Base-by-base conservation (phyloP, 2,113 vertebrate genomes). In the Synchiropus splendidus region DNA sequence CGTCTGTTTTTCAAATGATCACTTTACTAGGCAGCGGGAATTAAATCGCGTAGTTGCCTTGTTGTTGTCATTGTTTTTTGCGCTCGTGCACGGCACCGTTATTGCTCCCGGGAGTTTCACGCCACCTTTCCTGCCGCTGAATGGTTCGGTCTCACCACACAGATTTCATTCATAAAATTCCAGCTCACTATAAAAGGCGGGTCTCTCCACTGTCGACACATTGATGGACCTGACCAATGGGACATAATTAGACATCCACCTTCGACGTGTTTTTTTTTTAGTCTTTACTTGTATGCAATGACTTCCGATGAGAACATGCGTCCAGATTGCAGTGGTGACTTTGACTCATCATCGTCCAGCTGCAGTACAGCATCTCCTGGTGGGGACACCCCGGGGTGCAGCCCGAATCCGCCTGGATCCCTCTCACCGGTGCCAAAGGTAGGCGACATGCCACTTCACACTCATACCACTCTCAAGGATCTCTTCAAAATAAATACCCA, bases 341-440 rank as follows among this genome's bases (percentile, higher is more conserved):
- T 88, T 70, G 91, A 92, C 65, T 84, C 87, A 1, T 88, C 89
- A 35, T 84, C 87, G 1, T 88, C 89, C 32, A 94, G 90, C 49
- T 89, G 90, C 79, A 90, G 92, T 78, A 90, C 89, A 74, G 88
- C 89, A 75, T 88, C 89, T 74, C 89, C 88, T 40, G 88, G 84
- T 18, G 90, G 88, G 73, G 90, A 92, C 77, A 92, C 68, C 56
- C 87, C 89, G 39, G 85, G 85, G 37, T 88, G 91, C 79, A 90
- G 86, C 62, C 87, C 86, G 42, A 89, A 83, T 31, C 88, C 88
- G 38, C 58, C 78, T 67, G 88, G 88, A 53, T 89, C 88, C 35
- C 87, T 89, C 66, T 90, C 74, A 77, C 89, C 90, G 27, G 85
- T 88, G 16, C 80, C 85, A 73, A 88, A 92, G 91, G 92, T 94